A percentile compares a stretch with the other conserved stretches of the same genome.
These are phyloP conservation scores for Pachyseris speciosa DNA, from an alignment of 64 coral and sea anemone genomes.

Conservation along the genomic window DNA sequence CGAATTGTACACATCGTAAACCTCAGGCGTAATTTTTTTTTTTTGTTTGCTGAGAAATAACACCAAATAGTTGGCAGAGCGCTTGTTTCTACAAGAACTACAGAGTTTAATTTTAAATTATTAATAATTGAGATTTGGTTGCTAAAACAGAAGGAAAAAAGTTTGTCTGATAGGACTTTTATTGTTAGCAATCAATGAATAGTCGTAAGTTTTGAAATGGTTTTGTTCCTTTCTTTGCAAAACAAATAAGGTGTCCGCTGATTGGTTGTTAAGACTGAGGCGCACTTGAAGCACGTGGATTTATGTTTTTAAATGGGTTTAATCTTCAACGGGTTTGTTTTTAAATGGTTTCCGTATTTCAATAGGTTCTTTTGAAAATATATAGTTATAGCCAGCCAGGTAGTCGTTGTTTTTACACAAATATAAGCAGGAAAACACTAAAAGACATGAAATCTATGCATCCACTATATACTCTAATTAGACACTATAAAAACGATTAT, in stretches of 20 bases:
- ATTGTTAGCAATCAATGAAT: background rate
- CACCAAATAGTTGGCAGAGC: background rate
- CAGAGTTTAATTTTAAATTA: background rate
- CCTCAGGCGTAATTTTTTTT: background rate
- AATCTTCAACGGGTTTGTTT: background rate
- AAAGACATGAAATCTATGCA: background rate
- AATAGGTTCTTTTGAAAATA: background rate
- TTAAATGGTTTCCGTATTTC: background rate
- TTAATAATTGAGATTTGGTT: constrained; percentile 43
- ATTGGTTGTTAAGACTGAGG: constrained; percentile 21
- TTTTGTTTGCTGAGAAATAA: background rate
- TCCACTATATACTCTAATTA: too few relatives aligned
- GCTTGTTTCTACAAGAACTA: background rate
- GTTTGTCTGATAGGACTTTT: constrained; percentile 3
- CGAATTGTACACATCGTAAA: constrained; percentile 84
- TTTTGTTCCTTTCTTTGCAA: constrained; percentile 1
- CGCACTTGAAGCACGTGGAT: background rate
- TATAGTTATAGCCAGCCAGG: too few relatives aligned
- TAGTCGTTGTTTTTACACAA: background rate
- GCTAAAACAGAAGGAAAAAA: constrained; percentile 18
- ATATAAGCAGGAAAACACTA: background rate
- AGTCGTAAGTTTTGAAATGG: background rate
- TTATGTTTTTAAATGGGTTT: background rate
- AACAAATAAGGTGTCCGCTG: constrained; percentile 1
- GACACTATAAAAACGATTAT: too few relatives aligned